Percentiles rank a stretch among this genome's conserved stretches.
Evolutionary conservation across 2,113 vertebrate species (phyloP).

Genomic region (Ahaetulla prasina): DNA sequence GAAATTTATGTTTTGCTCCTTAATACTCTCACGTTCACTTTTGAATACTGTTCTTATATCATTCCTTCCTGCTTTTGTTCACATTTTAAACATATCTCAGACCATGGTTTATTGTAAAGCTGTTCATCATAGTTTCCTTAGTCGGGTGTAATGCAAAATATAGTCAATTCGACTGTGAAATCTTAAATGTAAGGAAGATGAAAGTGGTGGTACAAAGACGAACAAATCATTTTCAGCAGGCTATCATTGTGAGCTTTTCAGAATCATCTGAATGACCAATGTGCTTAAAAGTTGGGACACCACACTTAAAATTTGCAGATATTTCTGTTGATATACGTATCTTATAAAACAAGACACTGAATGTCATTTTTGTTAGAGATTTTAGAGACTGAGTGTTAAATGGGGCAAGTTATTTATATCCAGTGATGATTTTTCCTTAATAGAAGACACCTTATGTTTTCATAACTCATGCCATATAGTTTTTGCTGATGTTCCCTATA

Average conservation of each 20-base stretch:
- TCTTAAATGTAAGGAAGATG: neutral
- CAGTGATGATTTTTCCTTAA: neutral
- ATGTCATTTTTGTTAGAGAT: neutral
- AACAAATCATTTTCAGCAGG: neutral
- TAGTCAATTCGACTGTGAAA: neutral
- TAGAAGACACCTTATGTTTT: neutral
- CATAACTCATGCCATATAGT: neutral
- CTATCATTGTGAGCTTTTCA: neutral
- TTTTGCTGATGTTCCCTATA: neutral
- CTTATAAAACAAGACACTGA: slow-evolving; percentile 8
- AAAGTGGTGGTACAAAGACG: neutral
- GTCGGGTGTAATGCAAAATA: neutral
- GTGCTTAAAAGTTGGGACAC: neutral
- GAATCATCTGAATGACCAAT: neutral
- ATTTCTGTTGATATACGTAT: neutral
- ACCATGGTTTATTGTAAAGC: neutral
- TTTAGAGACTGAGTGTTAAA: slow-evolving; percentile 1
- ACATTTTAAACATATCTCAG: neutral
- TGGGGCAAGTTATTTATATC: neutral
- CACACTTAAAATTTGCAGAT: neutral
- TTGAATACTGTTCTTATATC: neutral
- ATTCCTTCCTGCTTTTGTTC: neutral
- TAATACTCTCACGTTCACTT: neutral
- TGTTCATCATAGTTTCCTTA: neutral
- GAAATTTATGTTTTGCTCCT: neutral